Percentiles rank a stretch among this genome's conserved stretches.
Conservation (phyloP, 2,888 invertebrate genomes). For the Exocentrus adspersus region DNA sequence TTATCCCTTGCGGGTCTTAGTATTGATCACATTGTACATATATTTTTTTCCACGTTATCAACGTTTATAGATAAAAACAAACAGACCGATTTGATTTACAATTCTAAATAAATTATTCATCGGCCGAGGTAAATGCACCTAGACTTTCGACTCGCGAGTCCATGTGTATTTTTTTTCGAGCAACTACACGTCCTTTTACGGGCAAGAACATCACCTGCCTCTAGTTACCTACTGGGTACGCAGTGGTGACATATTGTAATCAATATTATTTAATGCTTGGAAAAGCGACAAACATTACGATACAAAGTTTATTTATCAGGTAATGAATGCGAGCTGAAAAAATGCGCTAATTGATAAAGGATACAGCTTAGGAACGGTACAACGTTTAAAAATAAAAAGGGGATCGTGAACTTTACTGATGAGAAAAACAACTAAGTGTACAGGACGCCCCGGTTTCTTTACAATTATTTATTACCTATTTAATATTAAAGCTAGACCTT, state of each 20-base stretch:
- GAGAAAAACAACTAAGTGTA: constrained; percentile 2
- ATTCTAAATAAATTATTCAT: not conserved
- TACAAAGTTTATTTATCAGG: not conserved
- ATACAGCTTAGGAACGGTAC: too few species aligned
- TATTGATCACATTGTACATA: not conserved
- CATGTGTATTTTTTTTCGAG: not conserved
- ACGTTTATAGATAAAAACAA: too few species aligned
- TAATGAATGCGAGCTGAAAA: too few species aligned
- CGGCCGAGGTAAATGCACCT: not conserved
- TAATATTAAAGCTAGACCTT: too few species aligned
- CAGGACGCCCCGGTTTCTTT: too few species aligned
- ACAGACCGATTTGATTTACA: not conserved
- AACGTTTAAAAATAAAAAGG: not conserved
- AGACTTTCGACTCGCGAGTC: not conserved
- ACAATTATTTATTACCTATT: too few species aligned
- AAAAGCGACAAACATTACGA: not conserved
- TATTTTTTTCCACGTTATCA: not conserved
- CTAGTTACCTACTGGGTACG: too few species aligned
- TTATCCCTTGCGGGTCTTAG: not conserved
- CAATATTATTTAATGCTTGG: not conserved
- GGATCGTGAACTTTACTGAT: not conserved
- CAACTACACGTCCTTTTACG: not conserved
- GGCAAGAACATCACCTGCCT: too few species aligned
- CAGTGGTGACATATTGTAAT: constrained; percentile 1
- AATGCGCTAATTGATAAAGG: too few species aligned